Conservation (phyloP, 2,888 invertebrate species). For the Eilema griseolum region DNA sequence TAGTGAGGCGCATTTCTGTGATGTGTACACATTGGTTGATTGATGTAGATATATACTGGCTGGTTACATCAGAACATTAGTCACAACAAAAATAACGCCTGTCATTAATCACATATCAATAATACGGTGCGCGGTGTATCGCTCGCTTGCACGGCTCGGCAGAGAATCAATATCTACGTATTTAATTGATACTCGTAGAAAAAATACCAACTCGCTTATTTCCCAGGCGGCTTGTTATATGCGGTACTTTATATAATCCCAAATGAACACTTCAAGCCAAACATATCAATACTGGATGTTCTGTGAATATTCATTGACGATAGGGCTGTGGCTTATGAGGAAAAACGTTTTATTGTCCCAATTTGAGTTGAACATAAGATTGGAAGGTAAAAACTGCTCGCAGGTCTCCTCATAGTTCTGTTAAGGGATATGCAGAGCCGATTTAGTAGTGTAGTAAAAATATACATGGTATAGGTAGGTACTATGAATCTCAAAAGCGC, state of each 20-base stretch:
- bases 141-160: constrained; percentile 12
- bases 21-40: not conserved
- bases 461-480: not conserved
- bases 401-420: not conserved
- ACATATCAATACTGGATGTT: constrained; percentile 69
- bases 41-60: not conserved
- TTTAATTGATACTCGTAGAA: constrained; percentile 40
- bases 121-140: constrained; percentile 25
- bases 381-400: not conserved
- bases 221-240: constrained; percentile 58
- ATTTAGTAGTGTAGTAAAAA: not conserved
- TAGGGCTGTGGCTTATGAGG: constrained; percentile 43
- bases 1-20: not conserved
- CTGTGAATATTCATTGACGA: constrained; percentile 67
- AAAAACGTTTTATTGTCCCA: constrained; percentile 7
- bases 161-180: constrained; percentile 47
- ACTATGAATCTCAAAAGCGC: not conserved
- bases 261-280: constrained; percentile 57
- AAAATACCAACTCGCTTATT: constrained; percentile 51
- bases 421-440: not conserved
- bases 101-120: constrained; percentile 33
- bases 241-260: constrained; percentile 59
- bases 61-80: not conserved
- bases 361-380: not conserved
- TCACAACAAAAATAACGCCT: constrained; percentile 25